These are phyloP conservation scores for Carabus problematicus DNA, from an alignment of 2,888 invertebrate genomes.

Conservation along the genomic window DNA sequence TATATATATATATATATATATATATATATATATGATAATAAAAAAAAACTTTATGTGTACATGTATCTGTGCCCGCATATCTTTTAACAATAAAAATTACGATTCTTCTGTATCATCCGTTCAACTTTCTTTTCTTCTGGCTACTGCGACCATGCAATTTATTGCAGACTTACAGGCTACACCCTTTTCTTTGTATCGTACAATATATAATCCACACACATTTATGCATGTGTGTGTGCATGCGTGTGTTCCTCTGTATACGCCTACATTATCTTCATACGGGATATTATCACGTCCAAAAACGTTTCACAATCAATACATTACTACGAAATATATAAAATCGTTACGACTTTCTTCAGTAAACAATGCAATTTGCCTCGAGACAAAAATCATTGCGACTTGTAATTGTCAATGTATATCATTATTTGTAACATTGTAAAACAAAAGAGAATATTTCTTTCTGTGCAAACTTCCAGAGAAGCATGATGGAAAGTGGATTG, in stretches of 20 bases:
- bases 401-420: too few species aligned
- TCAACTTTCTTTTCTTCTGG: conserved; percentile 13
- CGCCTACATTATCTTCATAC: conserved; percentile 7
- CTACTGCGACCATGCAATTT: not conserved
- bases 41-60: not conserved
- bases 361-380: too few species aligned
- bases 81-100: conserved; percentile 8
- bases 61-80: not conserved
- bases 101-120: not conserved
- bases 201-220: not conserved
- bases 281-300: conserved; percentile 1
- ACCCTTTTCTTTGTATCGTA: not conserved
- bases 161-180: too few species aligned
- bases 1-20: too few species aligned
- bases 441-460: too few species aligned
- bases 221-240: not conserved
- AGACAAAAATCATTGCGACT: too few species aligned
- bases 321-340: too few species aligned
- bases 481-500: too few species aligned
- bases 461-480: too few species aligned
- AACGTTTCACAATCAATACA: not conserved
- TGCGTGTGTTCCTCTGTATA: not conserved
- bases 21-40: too few species aligned
- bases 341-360: too few species aligned
- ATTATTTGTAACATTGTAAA: too few species aligned